A percentile compares a stretch with the other conserved stretches of the same genome.
Conservation (phyloP, 2,113 vertebrate species). For the Mirounga angustirostris region DNA sequence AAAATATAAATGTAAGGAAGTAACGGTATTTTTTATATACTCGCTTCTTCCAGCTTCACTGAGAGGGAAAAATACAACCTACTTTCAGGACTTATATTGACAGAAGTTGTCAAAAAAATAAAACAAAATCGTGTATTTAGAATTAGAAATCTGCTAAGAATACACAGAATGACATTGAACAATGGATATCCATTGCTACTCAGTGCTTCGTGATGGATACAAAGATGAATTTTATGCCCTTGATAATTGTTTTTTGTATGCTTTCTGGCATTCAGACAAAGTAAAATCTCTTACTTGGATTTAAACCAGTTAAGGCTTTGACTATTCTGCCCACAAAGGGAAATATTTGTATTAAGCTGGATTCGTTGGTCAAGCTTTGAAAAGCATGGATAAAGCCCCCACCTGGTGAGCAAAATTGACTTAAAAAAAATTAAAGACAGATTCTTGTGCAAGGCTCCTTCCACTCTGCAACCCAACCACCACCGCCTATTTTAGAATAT, state of each 20-base stretch:
- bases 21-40: conserved; percentile 81
- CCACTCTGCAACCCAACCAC: neutral
- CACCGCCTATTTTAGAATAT: neutral
- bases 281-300: conserved; percentile 76
- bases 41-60: conserved; percentile 75
- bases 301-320: conserved; percentile 74
- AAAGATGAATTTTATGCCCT: conserved; percentile 68
- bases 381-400: conserved; percentile 69
- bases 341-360: conserved; percentile 80
- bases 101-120: conserved; percentile 61
- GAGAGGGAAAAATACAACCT: conserved; percentile 68
- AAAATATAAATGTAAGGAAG: conserved; percentile 89
- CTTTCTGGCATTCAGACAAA: conserved; percentile 78
- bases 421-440: conserved; percentile 37
- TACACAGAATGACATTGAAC: conserved; percentile 27
- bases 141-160: neutral
- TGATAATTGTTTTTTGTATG: conserved; percentile 51
- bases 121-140: neutral
- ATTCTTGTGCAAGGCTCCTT: neutral
- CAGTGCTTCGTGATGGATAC: conserved; percentile 53
- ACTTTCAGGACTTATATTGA: conserved; percentile 65
- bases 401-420: conserved; percentile 64
- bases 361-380: conserved; percentile 80
- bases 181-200: conserved; percentile 21
- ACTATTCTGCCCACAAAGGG: conserved; percentile 75